Evolutionary conservation across 2,888 invertebrate genomes (phyloP), one percentile per base, ranked within the genome.

Genomic region (Empis livida): DNA sequence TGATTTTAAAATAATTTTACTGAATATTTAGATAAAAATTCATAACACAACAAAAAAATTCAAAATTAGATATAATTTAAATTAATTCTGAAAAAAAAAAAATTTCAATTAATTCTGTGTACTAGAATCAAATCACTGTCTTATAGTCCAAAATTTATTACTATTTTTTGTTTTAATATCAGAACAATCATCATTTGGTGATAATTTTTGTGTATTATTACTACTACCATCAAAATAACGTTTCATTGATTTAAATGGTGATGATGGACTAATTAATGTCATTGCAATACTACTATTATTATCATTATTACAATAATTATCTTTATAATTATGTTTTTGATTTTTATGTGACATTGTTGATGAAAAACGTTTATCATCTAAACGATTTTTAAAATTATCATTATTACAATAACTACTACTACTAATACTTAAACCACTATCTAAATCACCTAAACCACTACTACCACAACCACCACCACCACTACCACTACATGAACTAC

Each of bases 341-440:
- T 23, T 23, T 41, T 41, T 44, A 44, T n/a, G 41, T 27, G 5
- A 27, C n/a, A n/a, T 13, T n/a, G n/a, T 35, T 23, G 20, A 17
- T 27, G 20, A 27, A 23, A 20, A 41, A 14, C 27, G n/a, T 23
- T n/a, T 35, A 35, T 35, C 35, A n/a, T n/a, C 13, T 13, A 32
- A 13, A 5, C 20, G 3, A 20, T 20, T 20, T 20, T 20, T 20
- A 20, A 5, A 38, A 38, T 16, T 41, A 44, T 79, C 79, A 8
- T 77, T 78, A 67, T 82, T 82, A 71, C 82, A 82, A 65, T 80
- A 82, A 65, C 81, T 82, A 56, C 81, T 82, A 70, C 83, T 82
- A 48, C 53, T 53, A 67, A 52, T 52, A 46, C 52, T 54, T 67
- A 82, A 83, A 45, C 82, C 82, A 63, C 82, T 82, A 68, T 83